Percentiles rank a stretch among this genome's conserved stretches.
These are phyloP conservation scores for Tangara arthus DNA, from an alignment of 2,797 vertebrate genomes.

Conservation along the genomic window DNA sequence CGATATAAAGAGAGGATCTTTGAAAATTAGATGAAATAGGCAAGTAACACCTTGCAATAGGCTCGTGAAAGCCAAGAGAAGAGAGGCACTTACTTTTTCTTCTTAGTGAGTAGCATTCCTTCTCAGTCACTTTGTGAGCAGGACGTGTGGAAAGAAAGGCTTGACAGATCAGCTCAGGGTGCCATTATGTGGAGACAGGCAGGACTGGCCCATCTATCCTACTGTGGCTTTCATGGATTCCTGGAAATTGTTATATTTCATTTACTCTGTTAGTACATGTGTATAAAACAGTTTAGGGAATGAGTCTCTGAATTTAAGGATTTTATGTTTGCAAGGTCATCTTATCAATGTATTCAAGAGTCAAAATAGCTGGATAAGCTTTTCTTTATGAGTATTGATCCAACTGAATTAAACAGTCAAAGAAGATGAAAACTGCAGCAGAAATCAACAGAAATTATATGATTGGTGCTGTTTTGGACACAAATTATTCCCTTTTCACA, in stretches of 20 bases:
- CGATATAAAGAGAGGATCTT: not conserved
- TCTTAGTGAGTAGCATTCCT: not conserved
- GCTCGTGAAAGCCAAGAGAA: not conserved
- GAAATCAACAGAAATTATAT: not conserved
- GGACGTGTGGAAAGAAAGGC: not conserved
- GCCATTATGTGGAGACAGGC: not conserved
- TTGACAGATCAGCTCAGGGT: not conserved
- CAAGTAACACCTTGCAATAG: not conserved
- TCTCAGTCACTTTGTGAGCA: not conserved
- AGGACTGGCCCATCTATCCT: not conserved
- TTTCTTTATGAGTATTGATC: not conserved
- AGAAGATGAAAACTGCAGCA: not conserved
- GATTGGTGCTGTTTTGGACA: not conserved
- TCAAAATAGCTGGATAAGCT: not conserved
- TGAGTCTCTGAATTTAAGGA: not conserved
- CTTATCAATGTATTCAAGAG: not conserved
- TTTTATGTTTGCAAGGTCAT: not conserved
- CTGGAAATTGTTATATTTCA: not conserved
- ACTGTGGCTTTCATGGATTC: not conserved
- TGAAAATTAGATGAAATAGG: not conserved
- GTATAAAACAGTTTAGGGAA: not conserved
- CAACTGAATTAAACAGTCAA: not conserved
- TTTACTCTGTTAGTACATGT: not conserved
- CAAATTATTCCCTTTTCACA: not conserved
- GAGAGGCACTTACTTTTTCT: not conserved